Evolutionary conservation across 2,888 invertebrate species (phyloP).

Genomic region (Rhingia rostrata): DNA sequence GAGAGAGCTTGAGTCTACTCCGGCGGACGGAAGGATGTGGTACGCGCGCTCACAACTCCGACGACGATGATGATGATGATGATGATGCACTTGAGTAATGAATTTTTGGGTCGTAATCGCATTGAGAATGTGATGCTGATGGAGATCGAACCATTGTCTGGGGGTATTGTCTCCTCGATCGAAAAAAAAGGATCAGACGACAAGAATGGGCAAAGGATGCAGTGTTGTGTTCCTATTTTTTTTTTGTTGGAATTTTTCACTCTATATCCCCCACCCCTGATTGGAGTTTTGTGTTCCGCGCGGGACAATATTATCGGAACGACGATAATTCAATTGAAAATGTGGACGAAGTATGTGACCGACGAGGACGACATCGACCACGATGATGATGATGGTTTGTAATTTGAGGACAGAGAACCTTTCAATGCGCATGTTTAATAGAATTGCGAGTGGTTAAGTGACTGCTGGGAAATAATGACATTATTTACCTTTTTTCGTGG

Average conservation of each 20-base stretch:
- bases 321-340: slow-evolving; percentile 61
- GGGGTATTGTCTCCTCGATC: slow-evolving; percentile 52
- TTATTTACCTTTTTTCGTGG: slow-evolving; percentile 19
- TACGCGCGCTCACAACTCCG: background rate
- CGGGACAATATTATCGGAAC: slow-evolving; percentile 33
- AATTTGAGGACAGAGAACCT: slow-evolving; percentile 25
- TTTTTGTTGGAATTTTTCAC: slow-evolving; percentile 11
- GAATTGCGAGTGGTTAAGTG: slow-evolving; percentile 23
- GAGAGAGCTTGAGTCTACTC: slow-evolving; percentile 10
- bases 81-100: slow-evolving; percentile 73
- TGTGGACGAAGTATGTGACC: slow-evolving; percentile 10
- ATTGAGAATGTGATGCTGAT: slow-evolving; percentile 53
- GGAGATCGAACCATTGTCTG: slow-evolving; percentile 68
- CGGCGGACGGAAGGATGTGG: slow-evolving; percentile 34
- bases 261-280: background rate
- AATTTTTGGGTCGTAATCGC: slow-evolving; percentile 72
- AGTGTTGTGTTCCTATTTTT: slow-evolving; percentile 23
- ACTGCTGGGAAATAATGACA: slow-evolving; percentile 45
- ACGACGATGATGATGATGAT: slow-evolving; percentile 45
- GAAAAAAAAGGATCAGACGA: slow-evolving; percentile 10
- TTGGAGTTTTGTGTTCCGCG: slow-evolving; percentile 10
- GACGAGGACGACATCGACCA: background rate
- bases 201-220: slow-evolving; percentile 42
- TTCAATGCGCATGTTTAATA: slow-evolving; percentile 54
- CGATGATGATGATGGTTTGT: slow-evolving; percentile 14